A percentile compares a stretch with the other conserved stretches of the same genome.
These are phyloP conservation scores for Crioceris asparagi DNA, from an alignment of 2,888 invertebrate genomes.

Conservation along the genomic window DNA sequence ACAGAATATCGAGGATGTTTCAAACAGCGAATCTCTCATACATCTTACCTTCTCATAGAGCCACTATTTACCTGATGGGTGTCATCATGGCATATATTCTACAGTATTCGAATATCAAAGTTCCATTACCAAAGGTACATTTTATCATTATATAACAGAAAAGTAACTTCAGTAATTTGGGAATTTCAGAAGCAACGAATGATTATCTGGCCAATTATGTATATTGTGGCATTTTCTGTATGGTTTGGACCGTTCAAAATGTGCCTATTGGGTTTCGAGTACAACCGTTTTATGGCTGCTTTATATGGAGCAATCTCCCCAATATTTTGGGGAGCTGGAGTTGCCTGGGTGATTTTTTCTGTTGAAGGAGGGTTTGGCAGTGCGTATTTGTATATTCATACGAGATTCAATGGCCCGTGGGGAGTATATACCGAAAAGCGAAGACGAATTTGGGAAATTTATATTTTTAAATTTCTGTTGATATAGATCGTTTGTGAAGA, in stretches of 20 bases:
- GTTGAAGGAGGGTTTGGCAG: constrained; percentile 44
- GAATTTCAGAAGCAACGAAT: constrained; percentile 37
- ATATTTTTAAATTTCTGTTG: no score
- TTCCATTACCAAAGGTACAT: constrained; percentile 18
- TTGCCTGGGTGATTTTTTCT: constrained; percentile 44
- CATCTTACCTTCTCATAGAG: constrained; percentile 50
- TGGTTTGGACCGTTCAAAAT: constrained; percentile 45
- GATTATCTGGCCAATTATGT: constrained; percentile 38
- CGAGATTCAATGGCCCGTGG: no score
- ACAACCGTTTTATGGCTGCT: constrained; percentile 42
- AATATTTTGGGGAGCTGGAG: constrained; percentile 45
- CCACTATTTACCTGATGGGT: constrained; percentile 54
- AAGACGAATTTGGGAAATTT: no score
- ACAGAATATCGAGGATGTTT: constrained; percentile 49
- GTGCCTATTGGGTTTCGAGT: constrained; percentile 42
- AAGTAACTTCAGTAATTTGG: neutral
- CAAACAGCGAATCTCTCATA: constrained; percentile 55
- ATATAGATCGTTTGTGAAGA: no score
- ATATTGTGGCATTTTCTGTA: constrained; percentile 36
- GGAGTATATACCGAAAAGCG: no score
- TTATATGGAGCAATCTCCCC: constrained; percentile 47
- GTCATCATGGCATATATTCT: constrained; percentile 47
- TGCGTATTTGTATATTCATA: no score
- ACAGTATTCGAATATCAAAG: constrained; percentile 18
- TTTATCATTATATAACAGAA: constrained; percentile 5